Conservation (phyloP, 1,140 invertebrate species). For the Agraylea sexmaculata region DNA sequence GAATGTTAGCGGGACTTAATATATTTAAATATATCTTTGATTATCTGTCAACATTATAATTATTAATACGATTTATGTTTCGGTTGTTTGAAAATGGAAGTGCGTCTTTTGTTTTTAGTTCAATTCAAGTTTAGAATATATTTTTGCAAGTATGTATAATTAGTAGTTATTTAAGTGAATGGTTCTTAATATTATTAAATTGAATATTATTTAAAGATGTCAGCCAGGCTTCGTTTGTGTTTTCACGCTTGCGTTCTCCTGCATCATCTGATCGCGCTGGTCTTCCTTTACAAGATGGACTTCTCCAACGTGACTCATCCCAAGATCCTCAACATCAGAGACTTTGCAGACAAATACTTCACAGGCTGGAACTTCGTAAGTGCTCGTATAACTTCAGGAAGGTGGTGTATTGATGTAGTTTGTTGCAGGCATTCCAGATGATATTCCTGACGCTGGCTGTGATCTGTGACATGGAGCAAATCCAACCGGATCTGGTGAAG, state of each 20-base stretch:
- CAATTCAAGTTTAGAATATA: too few species aligned
- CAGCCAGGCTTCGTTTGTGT: neutral
- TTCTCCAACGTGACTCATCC: conserved; percentile 1
- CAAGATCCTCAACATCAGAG: conserved; percentile 6
- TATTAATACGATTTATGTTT: too few species aligned
- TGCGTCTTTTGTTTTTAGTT: too few species aligned
- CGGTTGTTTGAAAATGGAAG: too few species aligned
- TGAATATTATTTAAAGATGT: too few species aligned
- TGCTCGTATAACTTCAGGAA: neutral
- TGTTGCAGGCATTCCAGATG: conserved; percentile 33
- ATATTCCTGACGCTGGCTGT: conserved; percentile 33
- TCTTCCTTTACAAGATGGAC: conserved; percentile 3
- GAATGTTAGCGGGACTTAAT: too few species aligned
- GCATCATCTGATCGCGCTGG: conserved; percentile 6
- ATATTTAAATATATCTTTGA: too few species aligned
- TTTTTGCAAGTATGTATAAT: too few species aligned
- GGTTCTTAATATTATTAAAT: too few species aligned
- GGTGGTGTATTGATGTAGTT: neutral
- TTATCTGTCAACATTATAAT: too few species aligned
- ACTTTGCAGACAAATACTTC: conserved; percentile 15
- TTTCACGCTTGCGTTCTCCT: conserved; percentile 7
- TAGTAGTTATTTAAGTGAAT: too few species aligned
- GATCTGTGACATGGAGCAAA: conserved; percentile 25
- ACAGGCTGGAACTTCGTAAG: conserved; percentile 20
- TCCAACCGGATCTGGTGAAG: conserved; percentile 24